Evolutionary conservation across 2,888 invertebrate genomes (phyloP).

Genomic region (Microctonus hyperodae): DNA sequence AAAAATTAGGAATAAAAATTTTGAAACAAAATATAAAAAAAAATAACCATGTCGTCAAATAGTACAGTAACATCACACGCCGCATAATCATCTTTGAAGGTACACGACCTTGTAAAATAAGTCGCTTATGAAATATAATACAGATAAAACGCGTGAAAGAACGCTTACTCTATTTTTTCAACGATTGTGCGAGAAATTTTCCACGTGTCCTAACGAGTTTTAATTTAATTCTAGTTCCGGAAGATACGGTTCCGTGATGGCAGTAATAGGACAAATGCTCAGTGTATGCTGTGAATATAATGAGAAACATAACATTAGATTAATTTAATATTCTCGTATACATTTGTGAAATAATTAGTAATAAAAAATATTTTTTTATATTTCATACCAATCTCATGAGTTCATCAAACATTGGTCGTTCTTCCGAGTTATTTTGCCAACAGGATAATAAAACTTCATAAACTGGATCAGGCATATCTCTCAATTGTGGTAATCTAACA

Average conservation of each 20-base stretch:
- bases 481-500: conserved; percentile 75
- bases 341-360: not conserved
- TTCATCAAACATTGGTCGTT: conserved; percentile 76
- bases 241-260: conserved; percentile 58
- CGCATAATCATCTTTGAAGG: conserved; percentile 9
- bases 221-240: conserved; percentile 58
- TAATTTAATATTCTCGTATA: not conserved
- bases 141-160: conserved; percentile 13
- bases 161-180: not conserved
- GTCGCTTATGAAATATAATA: conserved; percentile 29
- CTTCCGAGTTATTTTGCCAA: conserved; percentile 84
- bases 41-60: conserved; percentile 14
- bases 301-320: conserved; percentile 6
- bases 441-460: conserved; percentile 85
- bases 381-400: conserved; percentile 64
- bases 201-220: conserved; percentile 17
- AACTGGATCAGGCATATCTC: conserved; percentile 78
- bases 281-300: conserved; percentile 55
- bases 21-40: conserved; percentile 16
- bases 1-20: conserved; percentile 3
- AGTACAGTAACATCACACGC: conserved; percentile 25
- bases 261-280: conserved; percentile 60
- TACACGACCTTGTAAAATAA: conserved; percentile 27
- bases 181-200: not conserved
- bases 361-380: not conserved